Base-by-base conservation (phyloP, 2,113 vertebrate genomes). In the Marmota monax region DNA sequence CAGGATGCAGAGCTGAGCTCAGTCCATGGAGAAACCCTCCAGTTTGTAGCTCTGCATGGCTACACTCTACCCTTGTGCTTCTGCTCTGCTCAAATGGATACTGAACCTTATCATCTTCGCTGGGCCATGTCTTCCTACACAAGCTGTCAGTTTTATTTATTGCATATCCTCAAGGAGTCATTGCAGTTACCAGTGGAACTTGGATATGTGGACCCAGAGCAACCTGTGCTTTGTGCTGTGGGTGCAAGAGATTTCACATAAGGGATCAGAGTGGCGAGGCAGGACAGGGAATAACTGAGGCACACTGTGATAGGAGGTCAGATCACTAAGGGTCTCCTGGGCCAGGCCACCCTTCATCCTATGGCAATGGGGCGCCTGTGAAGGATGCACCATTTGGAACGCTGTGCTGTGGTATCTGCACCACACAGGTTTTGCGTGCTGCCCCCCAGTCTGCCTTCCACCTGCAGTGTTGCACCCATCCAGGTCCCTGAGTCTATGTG, bases 61-160 rank as follows among this genome's bases (percentile, higher is more conserved):
- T 2, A 0, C 7, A 27, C 25, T 4, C 7, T 12, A 4, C 16
- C 0, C 0, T n/a, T 29, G 25, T 1, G 3, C 37, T 39, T 37
- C 34, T 42, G 22, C 5, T 23, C 20, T 58, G 34, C 80, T 29
- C n/a, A 37, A 18, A 7, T 42, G 0, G 23, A 4, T 14, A 13
- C 61, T 20, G 29, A 29, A 22, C 25, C 22, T 17, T 12, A 0
- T 16, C n/a, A 39, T 90, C 0, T 20, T 29, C 14, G 5, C 4
- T 27, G 74, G 37, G 10, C 27, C 2, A 5, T 29, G 12, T 63
- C 48, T 67, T 79, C 58, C 65, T 23, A 11, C 34, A 1, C 29
- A 7, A 42, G 29, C 25, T 1, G 5, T 56, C 11, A 5, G 22
- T 5, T 63, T 37, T 34, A 10, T 37, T 17, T 39, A 22, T 61